Percentiles rank a stretch among this genome's conserved stretches.
These are phyloP conservation scores for Serranochromis macrocephalus DNA, from an alignment of 2,113 vertebrate genomes.

Conservation along the genomic window DNA sequence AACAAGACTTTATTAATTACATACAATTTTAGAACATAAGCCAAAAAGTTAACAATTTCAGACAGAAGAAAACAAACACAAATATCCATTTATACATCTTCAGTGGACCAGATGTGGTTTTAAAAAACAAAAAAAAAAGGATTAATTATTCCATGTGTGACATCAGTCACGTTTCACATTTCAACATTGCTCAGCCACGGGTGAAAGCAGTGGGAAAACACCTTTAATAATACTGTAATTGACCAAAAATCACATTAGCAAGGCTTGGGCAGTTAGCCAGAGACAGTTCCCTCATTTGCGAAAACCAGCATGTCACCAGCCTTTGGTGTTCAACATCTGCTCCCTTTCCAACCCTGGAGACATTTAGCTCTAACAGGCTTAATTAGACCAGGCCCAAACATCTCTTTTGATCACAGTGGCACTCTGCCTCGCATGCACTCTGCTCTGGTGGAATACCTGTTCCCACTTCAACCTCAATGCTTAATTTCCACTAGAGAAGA, in stretches of 20 bases:
- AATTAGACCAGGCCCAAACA: conserved; percentile 45
- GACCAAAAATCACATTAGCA: conserved; percentile 47
- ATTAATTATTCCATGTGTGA: conserved; percentile 37
- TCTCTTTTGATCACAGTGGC: conserved; percentile 41
- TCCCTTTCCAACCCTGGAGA: conserved; percentile 43
- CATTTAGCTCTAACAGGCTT: conserved; percentile 56
- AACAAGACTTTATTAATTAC: neutral
- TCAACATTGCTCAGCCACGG: neutral
- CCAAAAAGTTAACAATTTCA: neutral
- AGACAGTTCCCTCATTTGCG: conserved; percentile 31
- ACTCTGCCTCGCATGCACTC: neutral
- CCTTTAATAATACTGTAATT: conserved; percentile 44
- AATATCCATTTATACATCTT: neutral
- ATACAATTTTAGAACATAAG: neutral
- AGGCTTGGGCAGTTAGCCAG: conserved; percentile 34
- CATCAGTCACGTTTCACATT: conserved; percentile 9
- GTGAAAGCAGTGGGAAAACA: conserved; percentile 28
- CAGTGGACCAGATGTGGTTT: neutral
- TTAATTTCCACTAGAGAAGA: neutral
- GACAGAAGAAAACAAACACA: neutral
- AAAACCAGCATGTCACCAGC: conserved; percentile 8
- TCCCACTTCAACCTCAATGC: neutral
- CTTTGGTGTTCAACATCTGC: conserved; percentile 61
- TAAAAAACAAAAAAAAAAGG: neutral
- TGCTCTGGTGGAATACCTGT: neutral